Base-by-base conservation (phyloP, 2,113 vertebrate genomes). In the Plecotus auritus region DNA sequence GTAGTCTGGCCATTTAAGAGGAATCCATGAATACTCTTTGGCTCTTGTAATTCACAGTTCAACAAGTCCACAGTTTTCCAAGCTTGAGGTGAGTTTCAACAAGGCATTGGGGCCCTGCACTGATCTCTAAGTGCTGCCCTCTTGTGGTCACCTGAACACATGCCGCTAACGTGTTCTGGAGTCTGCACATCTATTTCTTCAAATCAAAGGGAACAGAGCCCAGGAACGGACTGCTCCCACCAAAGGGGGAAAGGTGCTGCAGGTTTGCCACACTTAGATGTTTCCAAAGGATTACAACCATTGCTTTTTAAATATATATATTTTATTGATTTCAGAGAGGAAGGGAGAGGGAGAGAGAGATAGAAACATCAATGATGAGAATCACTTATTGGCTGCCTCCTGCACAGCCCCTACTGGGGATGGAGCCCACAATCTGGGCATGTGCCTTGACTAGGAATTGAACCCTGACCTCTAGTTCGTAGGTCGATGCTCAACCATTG, bases 61-160 rank as follows among this genome's bases (percentile, higher is more conserved):
- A 28, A 17, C 51, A 28, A 14, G 9, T 28, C 47, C 49, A 11
- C 23, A 17, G 1, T 49, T 91, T 77, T 85, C 49, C 80, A 86
- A 88, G n/a, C 26, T 64, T 70, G 54, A 2, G 4, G 17, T 6
- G 32, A 0, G 2, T n/a, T 92, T 86, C n/a, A 0, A 3, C 18
- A 67, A 67, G 67, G 67, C 74, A 0, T 2, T 13, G n/a, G 37
- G 14, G 26, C 11, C 30, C 18, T 20, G 35, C 32, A 0, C 42
- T 5, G 64, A 5, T 13, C 80, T 83, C n/a, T 16, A 4, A 12
- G 70, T 95, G 95, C 95, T 97, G 90, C 94, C 95, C 93, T 94
- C 97, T 92, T 26, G 95, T 92, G 97, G 95, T 56, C 9, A 0
- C 42, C 28, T n/a, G 73, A 49, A 51, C 26, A 66, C 16, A 32